Evolutionary conservation across 2,797 vertebrate genomes (phyloP).

Genomic region (Antrozous pallidus): DNA sequence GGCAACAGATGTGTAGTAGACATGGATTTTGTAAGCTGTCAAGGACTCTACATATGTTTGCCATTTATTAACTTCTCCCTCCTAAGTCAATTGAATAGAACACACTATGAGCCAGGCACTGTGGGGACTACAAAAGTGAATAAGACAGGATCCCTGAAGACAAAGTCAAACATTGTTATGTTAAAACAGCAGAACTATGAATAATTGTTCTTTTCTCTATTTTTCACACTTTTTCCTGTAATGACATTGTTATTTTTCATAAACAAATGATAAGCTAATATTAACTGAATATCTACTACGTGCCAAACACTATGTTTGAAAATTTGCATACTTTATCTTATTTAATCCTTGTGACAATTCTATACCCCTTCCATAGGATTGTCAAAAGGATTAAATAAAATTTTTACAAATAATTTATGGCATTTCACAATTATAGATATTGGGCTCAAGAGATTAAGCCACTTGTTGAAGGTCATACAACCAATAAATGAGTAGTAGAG

Average conservation of each 20-base stretch:
- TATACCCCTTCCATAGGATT: not conserved
- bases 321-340: not conserved
- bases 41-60: not conserved
- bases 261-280: not conserved
- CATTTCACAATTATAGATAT: not conserved
- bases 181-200: not conserved
- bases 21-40: not conserved
- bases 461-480: not conserved
- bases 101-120: not conserved
- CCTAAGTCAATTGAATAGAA: not conserved
- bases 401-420: not conserved
- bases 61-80: not conserved
- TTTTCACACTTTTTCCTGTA: not conserved
- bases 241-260: not conserved
- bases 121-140: not conserved
- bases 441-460: not conserved
- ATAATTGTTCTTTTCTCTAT: not conserved
- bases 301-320: no score
- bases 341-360: not conserved
- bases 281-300: not conserved
- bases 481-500: not conserved
- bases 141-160: not conserved
- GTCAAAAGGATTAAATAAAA: not conserved
- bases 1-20: not conserved
- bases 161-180: not conserved